These are phyloP conservation scores for Micronisus gabar DNA, from an alignment of 2,113 vertebrate genomes.

Conservation along the genomic window DNA sequence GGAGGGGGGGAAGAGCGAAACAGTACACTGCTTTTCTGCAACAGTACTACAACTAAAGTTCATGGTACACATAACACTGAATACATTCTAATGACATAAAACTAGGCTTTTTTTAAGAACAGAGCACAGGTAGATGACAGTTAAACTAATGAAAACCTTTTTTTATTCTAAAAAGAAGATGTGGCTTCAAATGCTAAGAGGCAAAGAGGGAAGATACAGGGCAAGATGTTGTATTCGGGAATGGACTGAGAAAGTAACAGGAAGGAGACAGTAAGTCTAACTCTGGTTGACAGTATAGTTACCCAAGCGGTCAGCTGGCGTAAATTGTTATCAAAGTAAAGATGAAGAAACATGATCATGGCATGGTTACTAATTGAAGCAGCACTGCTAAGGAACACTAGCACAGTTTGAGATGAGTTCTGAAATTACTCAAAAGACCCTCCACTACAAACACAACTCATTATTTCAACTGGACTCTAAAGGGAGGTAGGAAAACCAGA, in stretches of 20 bases:
- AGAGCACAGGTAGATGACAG: not conserved
- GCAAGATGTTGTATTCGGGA: not conserved
- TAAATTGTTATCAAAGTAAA: not conserved
- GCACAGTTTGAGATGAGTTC: not conserved
- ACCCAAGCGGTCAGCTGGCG: not conserved
- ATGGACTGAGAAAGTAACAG: not conserved
- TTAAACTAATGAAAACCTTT: not conserved
- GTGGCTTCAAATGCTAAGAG: not conserved
- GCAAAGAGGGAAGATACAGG: not conserved
- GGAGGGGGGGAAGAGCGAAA: rapidly evolving
- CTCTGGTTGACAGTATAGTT: not conserved
- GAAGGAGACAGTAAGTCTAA: not conserved
- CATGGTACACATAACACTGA: not conserved
- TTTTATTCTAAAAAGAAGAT: not conserved
- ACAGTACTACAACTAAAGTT: not conserved
- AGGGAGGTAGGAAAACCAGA: not conserved
- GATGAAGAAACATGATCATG: not conserved
- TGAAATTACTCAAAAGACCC: not conserved
- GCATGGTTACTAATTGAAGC: not conserved
- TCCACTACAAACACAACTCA: not conserved
- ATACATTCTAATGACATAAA: not conserved
- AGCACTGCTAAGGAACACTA: not conserved
- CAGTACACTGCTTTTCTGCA: not conserved
- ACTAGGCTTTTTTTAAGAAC: not conserved
- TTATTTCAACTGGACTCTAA: not conserved